Base-by-base conservation (phyloP, 2,888 invertebrate species). In the Meliscaeva auricollis region DNA sequence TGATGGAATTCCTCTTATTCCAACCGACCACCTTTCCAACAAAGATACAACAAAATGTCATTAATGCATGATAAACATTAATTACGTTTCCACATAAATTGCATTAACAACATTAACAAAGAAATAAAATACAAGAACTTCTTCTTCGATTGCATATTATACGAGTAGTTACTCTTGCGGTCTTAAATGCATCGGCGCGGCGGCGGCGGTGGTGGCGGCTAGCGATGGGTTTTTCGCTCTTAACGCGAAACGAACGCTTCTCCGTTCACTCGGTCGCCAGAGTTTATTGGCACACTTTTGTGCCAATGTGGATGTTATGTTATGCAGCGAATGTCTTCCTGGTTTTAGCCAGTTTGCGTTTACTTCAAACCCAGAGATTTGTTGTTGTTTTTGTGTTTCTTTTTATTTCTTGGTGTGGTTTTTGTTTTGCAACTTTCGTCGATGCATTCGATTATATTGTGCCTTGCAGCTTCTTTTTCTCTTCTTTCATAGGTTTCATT, bases 281-380 rank as follows among this genome's bases (percentile, higher is more conserved):
- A 89, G 89, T 89, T 89, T 89, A 88, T 89, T 89, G 89, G 89
- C 89, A 89, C 88, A 89, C 89, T 89, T 89, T 89, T 89, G 58
- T 54, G 70, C 4, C 4, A 41, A 66, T 58, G 46, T 30, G 26
- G 46, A 64, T 85, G 69, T 85, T 85, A 81, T 85, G 77, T 81
- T 85, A 85, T 85, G 77, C 81, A 76, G 85, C 85, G 81, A 85
- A 85, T 85, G 81, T 81, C 81, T 85, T 85, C 85, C 85, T 85
- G 85, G 80, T 85, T 76, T 73, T 54, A 77, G 81, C 81, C 81
- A 84, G 85, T 81, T 85, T 22, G 8, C 46, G 72, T 73, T 85
- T 38, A 76, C 72, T 54, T 73, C 44, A 22, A 13, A 60, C 44
- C 64, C 48, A 69, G 46, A 68, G 26, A 56, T 60, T 52, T 48